Percentiles rank a stretch among this genome's conserved stretches.
Evolutionary conservation across 2,888 invertebrate species (phyloP).

Genomic region (Therioaphis trifolii): DNA sequence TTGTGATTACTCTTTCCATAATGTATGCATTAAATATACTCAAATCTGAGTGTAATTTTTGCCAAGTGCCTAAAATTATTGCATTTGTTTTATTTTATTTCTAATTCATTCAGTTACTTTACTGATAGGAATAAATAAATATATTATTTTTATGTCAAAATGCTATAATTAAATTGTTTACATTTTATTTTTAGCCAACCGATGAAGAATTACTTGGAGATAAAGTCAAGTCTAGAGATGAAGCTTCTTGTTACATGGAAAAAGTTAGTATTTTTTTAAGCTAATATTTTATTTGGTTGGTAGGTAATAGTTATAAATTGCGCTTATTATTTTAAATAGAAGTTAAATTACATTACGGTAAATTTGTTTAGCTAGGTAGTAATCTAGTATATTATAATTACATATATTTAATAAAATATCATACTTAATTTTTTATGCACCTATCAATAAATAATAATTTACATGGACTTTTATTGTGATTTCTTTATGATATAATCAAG

Average conservation of each 20-base stretch:
- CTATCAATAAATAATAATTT: neutral
- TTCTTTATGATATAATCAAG: neutral
- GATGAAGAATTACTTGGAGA: constrained; percentile 50
- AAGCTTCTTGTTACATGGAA: constrained; percentile 26
- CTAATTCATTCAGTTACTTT: neutral
- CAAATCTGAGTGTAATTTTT: neutral
- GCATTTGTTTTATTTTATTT: neutral
- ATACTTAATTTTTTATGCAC: too few species aligned
- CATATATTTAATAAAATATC: too few species aligned
- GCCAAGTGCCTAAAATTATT: neutral
- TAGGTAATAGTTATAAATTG: constrained; percentile 33
- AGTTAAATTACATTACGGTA: too few species aligned
- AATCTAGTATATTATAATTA: too few species aligned
- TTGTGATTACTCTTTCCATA: neutral
- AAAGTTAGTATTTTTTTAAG: constrained; percentile 58
- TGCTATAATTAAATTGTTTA: neutral
- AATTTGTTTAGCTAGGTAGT: neutral
- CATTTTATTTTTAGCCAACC: constrained; percentile 37
- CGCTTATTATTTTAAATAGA: too few species aligned
- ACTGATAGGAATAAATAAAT: constrained; percentile 7
- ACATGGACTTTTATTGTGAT: neutral
- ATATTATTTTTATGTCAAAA: neutral
- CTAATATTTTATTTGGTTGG: constrained; percentile 23
- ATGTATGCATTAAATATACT: neutral
- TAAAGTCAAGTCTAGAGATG: constrained; percentile 35